Evolutionary conservation across 2,113 vertebrate species (phyloP).

Genomic region (Tapirus terrestris): DNA sequence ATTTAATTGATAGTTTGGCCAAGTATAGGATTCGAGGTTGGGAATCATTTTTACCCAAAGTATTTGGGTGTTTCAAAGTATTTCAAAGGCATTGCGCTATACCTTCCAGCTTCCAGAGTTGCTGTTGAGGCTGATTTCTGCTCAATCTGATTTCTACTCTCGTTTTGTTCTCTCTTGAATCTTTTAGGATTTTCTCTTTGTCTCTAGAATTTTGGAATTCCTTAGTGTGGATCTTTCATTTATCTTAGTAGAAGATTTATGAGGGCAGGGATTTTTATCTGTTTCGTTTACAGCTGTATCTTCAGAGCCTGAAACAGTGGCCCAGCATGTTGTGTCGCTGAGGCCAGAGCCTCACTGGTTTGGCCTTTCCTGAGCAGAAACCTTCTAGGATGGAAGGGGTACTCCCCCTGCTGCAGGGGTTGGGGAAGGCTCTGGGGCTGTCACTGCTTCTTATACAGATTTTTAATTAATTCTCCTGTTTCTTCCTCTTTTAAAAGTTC

Average conservation of each 20-base stretch:
- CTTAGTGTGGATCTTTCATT: not conserved
- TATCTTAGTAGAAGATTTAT: not conserved
- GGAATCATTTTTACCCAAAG: not conserved
- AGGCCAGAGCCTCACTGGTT: not conserved
- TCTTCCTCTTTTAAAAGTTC: not conserved
- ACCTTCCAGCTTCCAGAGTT: not conserved
- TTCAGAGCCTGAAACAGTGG: not conserved
- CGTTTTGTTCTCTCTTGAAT: not conserved
- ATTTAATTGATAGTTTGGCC: not conserved
- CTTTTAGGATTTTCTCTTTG: not conserved
- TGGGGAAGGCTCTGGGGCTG: not conserved
- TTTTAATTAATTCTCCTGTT: not conserved
- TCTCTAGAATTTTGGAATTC: constrained; percentile 2
- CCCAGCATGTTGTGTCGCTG: not conserved
- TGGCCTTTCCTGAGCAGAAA: not conserved
- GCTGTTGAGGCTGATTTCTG: too few relatives aligned
- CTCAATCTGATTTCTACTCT: not conserved
- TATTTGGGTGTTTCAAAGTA: not conserved
- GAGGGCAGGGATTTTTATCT: not conserved
- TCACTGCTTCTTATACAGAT: not conserved
- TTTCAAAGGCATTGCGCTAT: not conserved
- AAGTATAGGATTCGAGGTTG: not conserved
- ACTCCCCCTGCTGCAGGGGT: not conserved
- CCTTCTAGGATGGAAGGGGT: too few relatives aligned
- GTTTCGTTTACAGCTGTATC: not conserved